Evolutionary conservation across 1,140 invertebrate genomes (phyloP).

Genomic region (Protaetia brevitarsis): DNA sequence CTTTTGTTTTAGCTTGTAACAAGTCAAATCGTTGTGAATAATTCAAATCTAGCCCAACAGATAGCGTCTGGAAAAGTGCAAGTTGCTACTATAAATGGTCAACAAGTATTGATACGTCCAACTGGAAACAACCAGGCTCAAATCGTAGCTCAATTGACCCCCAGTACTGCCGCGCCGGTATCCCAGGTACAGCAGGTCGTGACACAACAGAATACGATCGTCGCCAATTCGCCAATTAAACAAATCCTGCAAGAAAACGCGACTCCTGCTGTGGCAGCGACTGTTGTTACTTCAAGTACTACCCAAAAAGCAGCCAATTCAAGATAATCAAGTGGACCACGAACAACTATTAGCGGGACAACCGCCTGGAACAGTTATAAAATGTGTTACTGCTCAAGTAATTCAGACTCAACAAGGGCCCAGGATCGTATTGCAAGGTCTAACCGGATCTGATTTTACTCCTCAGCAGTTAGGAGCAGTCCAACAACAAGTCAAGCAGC

Average conservation of each 20-base stretch:
- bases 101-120: constrained; percentile 73
- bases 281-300: neutral
- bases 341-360: constrained; percentile 71
- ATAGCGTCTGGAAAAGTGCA: constrained; percentile 75
- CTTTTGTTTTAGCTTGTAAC: constrained; percentile 52
- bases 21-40: constrained; percentile 73
- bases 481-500: constrained; percentile 84
- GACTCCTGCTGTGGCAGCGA: constrained; percentile 1
- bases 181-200: constrained; percentile 2
- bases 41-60: constrained; percentile 70
- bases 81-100: constrained; percentile 77
- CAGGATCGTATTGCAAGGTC: constrained; percentile 77
- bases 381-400: constrained; percentile 78
- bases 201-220: constrained; percentile 23
- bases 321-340: constrained; percentile 47
- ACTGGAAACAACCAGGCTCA: constrained; percentile 70
- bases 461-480: constrained; percentile 74
- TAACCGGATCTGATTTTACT: constrained; percentile 77
- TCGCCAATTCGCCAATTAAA: constrained; percentile 31
- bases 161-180: constrained; percentile 36
- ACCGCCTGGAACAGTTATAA: constrained; percentile 81
- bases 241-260: constrained; percentile 24
- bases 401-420: constrained; percentile 79
- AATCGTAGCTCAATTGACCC: constrained; percentile 64
- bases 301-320: constrained; percentile 39